Evolutionary conservation across 2,797 vertebrate species (phyloP), one percentile per base, ranked within the genome.

Genomic region (Danio albolineatus): DNA sequence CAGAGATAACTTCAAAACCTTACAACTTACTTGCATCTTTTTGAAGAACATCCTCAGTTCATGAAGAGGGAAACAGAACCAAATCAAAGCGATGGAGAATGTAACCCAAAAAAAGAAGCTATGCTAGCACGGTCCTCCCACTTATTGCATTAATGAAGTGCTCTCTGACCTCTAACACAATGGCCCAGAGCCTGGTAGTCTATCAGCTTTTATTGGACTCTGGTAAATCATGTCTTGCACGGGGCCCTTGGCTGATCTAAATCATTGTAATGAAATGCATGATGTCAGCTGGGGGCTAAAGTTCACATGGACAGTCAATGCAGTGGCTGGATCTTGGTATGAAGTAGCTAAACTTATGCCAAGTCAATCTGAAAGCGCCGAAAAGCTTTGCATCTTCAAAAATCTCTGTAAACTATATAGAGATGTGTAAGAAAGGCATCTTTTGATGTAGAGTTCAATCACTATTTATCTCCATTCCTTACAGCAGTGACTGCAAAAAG

Each of bases 221-320:
- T 82, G 82, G 86, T 91, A 89, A 93, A 86, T 91, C 90, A 89
- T 85, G 86, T 85, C 82, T 82, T 49, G 78, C 73, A 77, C 81
- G 75, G 64, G 48, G 61, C 53, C 16, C 6, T 41, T 41, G 21
- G 79, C 19, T 84, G 70, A 83, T 85, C 74, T 92, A 90, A 91
- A 92, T 92, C 89, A 89, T 84, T 87, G 75, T 88, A 90, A 92
- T 90, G 87, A 91, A 92, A 90, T 87, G 82, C 89, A 87, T 87
- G 66, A 88, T 89, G 85, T 82, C 82, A 88, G 87, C 80, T 51
- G 54, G 88, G 85, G 87, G 87, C 60, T 62, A 83, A 82, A 78
- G 83, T 82, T 83, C 85, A 78, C 54, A 62, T 78, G 73, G 67
- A 73, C 73, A 70, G 74, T 53, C 48, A 69, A 65, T 57, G 49